phyloP scores from a whole-genome alignment of 2,113 vertebrate genomes.

The Boleophthalmus pectinirostris region DNA sequence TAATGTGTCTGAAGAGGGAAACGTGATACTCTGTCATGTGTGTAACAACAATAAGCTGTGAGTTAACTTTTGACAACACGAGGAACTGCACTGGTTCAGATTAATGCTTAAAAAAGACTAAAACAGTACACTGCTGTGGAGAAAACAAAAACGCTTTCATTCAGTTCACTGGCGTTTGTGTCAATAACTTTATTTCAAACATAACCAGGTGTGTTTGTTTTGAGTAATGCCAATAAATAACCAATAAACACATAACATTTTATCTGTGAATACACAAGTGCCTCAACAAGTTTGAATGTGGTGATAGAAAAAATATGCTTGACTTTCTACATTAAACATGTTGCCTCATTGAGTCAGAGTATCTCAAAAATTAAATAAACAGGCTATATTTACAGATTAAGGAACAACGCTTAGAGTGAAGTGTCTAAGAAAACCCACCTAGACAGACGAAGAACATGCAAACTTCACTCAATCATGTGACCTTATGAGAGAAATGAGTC shows the following conservation, averaged over 20 bases:
- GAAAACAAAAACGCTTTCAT: constrained; percentile 19
- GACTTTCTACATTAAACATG: neutral
- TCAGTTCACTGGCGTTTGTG: neutral
- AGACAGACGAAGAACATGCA: too few species aligned
- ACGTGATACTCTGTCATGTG: constrained; percentile 10
- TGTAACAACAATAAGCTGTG: constrained; percentile 18
- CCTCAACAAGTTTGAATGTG: too few species aligned
- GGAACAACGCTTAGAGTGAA: too few species aligned
- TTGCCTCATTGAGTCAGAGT: neutral
- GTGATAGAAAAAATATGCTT: neutral
- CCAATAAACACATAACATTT: too few species aligned
- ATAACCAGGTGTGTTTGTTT: neutral
- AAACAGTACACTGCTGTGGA: constrained; percentile 11
- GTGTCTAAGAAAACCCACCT: too few species aligned
- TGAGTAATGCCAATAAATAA: neutral
- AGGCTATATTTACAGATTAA: too few species aligned
- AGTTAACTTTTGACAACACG: constrained; percentile 11
- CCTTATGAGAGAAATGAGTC: too few species aligned
- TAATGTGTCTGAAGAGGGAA: constrained; percentile 7
- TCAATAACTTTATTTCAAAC: neutral
- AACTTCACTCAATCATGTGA: too few species aligned
- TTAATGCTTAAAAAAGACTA: constrained; percentile 6
- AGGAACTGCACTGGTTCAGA: constrained; percentile 6
- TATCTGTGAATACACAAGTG: too few species aligned
- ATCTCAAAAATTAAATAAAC: too few species aligned